Evolutionary conservation across 2,888 invertebrate species (phyloP).

Genomic region (Diadegma fenestrale): DNA sequence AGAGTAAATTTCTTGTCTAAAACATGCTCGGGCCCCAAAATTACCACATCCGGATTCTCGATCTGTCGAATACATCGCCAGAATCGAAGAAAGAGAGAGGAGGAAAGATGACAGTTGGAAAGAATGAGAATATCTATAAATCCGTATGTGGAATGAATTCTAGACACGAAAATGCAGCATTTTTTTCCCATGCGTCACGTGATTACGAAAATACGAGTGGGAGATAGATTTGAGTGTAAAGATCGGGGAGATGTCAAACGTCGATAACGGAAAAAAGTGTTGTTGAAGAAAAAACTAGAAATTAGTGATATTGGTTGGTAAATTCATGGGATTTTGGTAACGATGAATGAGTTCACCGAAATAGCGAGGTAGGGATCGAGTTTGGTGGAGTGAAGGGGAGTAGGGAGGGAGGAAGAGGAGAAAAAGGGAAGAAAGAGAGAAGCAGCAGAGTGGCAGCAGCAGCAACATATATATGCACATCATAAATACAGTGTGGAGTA

Average conservation of each 20-base stretch:
- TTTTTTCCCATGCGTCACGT: conserved; percentile 11
- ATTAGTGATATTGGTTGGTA: conserved; percentile 40
- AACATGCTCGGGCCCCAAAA: not conserved
- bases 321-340: conserved; percentile 33
- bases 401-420: not conserved
- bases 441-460: conserved; percentile 37
- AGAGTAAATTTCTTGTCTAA: not conserved
- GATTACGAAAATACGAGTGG: conserved; percentile 14
- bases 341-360: conserved; percentile 60
- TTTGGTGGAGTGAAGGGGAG: conserved; percentile 5
- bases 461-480: conserved; percentile 7
- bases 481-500: conserved; percentile 10
- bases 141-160: not conserved
- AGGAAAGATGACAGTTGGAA: not conserved
- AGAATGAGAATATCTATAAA: not conserved
- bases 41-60: not conserved
- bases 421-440: conserved; percentile 40
- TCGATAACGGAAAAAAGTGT: conserved; percentile 23
- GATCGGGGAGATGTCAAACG: conserved; percentile 31
- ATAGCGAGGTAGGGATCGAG: conserved; percentile 50
- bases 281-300: not conserved
- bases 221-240: conserved; percentile 1
- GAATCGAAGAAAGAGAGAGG: not conserved
- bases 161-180: not conserved
- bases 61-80: not conserved